Evolutionary conservation across 35 echinoderm and acorn worm genomes (phyloP).

Genomic region (Chiridota heheva): DNA sequence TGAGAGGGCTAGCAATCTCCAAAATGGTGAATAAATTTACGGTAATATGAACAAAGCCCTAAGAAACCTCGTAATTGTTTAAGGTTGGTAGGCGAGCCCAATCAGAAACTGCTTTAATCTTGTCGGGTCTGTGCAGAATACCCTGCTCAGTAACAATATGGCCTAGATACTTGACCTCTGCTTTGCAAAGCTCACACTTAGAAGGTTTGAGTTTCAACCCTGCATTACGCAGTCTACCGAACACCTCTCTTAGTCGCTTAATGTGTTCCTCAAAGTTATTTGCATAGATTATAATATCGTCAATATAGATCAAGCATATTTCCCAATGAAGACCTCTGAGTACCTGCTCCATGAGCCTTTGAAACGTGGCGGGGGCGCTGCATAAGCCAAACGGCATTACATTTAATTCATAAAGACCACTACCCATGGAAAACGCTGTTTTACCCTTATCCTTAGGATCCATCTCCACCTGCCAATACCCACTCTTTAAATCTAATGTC

Average conservation of each 20-base stretch:
- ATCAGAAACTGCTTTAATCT: not conserved
- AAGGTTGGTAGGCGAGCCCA: conserved; percentile 13
- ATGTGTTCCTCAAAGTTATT: conserved; percentile 65
- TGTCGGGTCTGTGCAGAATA: not conserved
- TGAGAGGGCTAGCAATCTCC: conserved; percentile 31
- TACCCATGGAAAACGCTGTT: conserved; percentile 62
- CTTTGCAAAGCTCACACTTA: conserved; percentile 51
- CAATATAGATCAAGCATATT: conserved; percentile 48
- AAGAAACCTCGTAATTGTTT: not conserved
- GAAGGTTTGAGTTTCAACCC: conserved; percentile 58
- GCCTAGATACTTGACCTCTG: conserved; percentile 37
- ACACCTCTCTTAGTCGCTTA: conserved; percentile 14
- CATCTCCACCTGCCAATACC: conserved; percentile 44
- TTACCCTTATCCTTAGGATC: conserved; percentile 42
- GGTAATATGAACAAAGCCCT: conserved; percentile 30
- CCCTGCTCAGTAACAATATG: conserved; percentile 40
- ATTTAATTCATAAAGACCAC: conserved; percentile 61
- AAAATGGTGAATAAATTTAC: conserved; percentile 40
- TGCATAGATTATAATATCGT: conserved; percentile 53
- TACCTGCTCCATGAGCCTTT: conserved; percentile 66
- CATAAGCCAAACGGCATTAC: conserved; percentile 68
- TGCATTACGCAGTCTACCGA: conserved; percentile 18
- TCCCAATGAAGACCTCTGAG: conserved; percentile 65
- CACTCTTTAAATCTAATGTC: conserved; percentile 38
- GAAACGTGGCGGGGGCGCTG: conserved; percentile 67